Conservation (phyloP, 2,797 vertebrate species). For the Brachyrhaphis roseni region DNA sequence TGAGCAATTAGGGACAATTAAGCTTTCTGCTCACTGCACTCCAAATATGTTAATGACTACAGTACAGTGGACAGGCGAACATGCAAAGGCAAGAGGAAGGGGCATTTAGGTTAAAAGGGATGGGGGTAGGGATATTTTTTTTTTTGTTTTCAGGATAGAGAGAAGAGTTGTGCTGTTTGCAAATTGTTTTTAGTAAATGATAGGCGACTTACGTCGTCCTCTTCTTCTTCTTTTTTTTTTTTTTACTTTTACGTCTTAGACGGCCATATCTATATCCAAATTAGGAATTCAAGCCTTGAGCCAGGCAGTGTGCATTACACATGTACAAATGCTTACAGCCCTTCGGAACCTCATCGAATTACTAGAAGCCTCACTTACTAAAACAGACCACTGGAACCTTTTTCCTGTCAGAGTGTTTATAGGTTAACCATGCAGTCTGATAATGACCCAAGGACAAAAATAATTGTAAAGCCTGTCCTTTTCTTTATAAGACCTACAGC, state of each 20-base stretch:
- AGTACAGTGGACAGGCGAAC: conserved; percentile 83
- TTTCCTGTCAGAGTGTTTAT: not conserved
- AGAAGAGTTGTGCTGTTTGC: conserved; percentile 61
- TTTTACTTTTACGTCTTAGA: conserved; percentile 70
- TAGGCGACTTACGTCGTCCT: conserved; percentile 28
- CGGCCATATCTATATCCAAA: conserved; percentile 63
- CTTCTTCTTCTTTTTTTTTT: conserved; percentile 20
- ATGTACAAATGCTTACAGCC: conserved; percentile 18
- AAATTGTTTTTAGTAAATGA: conserved; percentile 53
- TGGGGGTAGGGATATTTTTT: conserved; percentile 55
- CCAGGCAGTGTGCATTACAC: conserved; percentile 63
- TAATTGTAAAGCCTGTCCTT: not conserved
- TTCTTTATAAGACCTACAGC: not conserved
- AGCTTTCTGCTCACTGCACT: conserved; percentile 91
- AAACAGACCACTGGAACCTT: conserved; percentile 24
- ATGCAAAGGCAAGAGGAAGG: conserved; percentile 81
- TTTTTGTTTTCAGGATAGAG: conserved; percentile 41
- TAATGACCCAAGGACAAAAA: not conserved
- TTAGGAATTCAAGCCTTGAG: conserved; percentile 51
- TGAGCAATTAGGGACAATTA: conserved; percentile 94
- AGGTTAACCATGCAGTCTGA: not conserved
- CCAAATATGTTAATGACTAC: conserved; percentile 90
- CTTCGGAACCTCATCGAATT: conserved; percentile 51
- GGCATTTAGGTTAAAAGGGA: conserved; percentile 79
- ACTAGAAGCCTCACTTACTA: conserved; percentile 34